Conservation (phyloP, 1,140 invertebrate species). For the Saccostrea echinata region DNA sequence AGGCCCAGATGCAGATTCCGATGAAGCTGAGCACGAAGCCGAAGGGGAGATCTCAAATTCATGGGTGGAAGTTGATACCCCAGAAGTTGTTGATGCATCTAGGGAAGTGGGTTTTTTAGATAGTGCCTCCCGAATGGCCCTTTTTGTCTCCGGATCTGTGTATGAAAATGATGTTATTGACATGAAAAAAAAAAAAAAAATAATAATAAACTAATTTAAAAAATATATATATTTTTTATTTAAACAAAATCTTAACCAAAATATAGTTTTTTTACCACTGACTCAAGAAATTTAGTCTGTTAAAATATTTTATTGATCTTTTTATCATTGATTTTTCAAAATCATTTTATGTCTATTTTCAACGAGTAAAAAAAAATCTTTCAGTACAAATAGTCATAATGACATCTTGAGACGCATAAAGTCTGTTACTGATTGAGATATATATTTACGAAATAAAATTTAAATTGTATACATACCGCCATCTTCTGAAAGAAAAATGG, state of each 20-base stretch:
- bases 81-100: neutral
- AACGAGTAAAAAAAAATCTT: neutral
- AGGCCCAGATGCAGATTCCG: neutral
- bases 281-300: neutral
- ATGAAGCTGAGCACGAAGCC: too few relatives aligned
- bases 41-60: neutral
- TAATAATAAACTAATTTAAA: too few relatives aligned
- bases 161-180: neutral
- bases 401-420: too few relatives aligned
- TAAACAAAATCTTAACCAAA: neutral
- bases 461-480: too few relatives aligned
- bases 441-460: too few relatives aligned
- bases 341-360: too few relatives aligned
- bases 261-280: neutral
- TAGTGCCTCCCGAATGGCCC: neutral
- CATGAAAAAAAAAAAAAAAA: neutral
- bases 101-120: too few relatives aligned
- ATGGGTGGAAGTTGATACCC: neutral
- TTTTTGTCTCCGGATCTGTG: constrained; percentile 9
- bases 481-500: too few relatives aligned
- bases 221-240: neutral
- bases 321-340: neutral
- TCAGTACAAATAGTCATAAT: too few relatives aligned
- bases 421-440: too few relatives aligned
- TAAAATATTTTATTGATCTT: constrained; percentile 11